Conservation (phyloP, 2,888 invertebrate species). For the Philereme transversata region DNA sequence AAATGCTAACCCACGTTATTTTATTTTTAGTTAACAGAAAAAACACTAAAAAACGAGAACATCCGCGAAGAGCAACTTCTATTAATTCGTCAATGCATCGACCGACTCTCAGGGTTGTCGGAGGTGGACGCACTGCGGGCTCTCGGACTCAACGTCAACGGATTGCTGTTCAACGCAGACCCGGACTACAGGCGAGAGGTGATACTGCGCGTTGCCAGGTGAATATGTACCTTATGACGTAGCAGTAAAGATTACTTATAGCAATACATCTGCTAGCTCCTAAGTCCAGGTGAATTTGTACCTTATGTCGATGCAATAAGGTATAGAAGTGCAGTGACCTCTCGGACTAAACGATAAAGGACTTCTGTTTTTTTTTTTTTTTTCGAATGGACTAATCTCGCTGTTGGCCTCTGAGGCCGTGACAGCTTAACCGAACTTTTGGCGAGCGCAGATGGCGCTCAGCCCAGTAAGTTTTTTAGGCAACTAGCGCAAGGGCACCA, state of each 20-base stretch:
- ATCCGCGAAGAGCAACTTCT: constrained; percentile 58
- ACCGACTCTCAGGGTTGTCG: constrained; percentile 60
- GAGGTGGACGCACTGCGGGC: constrained; percentile 57
- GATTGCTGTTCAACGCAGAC: constrained; percentile 64
- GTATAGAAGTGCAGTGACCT: no score
- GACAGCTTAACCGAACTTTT: no score
- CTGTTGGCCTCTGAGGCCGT: no score
- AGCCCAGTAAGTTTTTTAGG: no score
- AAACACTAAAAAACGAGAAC: constrained; percentile 50
- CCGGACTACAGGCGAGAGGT: constrained; percentile 64
- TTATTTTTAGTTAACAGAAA: constrained; percentile 58
- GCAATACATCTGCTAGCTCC: constrained; percentile 49
- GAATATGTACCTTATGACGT: constrained; percentile 7
- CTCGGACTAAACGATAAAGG: constrained; percentile 60
- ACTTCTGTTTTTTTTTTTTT: no score
- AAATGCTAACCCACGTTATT: not conserved
- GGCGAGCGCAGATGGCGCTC: no score
- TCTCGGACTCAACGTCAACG: constrained; percentile 61
- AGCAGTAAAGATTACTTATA: not conserved
- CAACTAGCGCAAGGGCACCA: no score
- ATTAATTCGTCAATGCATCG: constrained; percentile 58
- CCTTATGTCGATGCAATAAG: no score
- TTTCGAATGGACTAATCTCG: no score
- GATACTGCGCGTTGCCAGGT: constrained; percentile 67
- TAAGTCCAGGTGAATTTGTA: no score